A percentile compares a stretch with the other conserved stretches of the same genome.
Conservation (phyloP, 2,888 invertebrate species). For the Eudemis profundana region DNA sequence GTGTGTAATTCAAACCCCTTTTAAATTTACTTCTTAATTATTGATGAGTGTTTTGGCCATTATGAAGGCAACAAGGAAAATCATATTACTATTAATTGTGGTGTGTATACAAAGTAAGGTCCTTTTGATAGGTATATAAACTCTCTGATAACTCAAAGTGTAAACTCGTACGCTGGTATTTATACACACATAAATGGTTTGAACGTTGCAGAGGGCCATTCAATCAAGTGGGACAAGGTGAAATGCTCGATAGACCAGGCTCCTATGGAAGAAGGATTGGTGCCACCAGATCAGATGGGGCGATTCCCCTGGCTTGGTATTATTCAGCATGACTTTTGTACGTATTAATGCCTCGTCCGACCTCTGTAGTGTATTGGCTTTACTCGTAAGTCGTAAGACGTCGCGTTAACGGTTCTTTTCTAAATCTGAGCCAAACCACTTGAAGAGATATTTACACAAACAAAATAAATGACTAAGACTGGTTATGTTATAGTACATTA, state of each 20-base stretch:
- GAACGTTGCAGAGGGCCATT: no score
- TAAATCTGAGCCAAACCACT: no score
- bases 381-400: no score
- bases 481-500: no score
- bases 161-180: no score
- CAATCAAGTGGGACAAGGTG: slow-evolving; percentile 6
- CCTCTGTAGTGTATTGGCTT: neutral
- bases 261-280: neutral
- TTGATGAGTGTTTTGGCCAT: neutral
- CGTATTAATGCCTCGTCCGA: neutral
- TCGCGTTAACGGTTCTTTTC: no score
- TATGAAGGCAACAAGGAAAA: neutral
- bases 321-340: slow-evolving; percentile 23
- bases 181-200: no score
- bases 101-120: slow-evolving; percentile 11
- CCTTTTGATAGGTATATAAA: neutral
- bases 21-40: no score
- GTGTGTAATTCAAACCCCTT: neutral
- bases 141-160: no score
- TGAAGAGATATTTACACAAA: no score
- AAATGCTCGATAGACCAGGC: slow-evolving; percentile 9
- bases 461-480: no score
- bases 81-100: neutral
- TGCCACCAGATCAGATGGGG: slow-evolving; percentile 6
- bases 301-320: slow-evolving; percentile 19